Percentiles rank a stretch among this genome's conserved stretches.
Evolutionary conservation across 2,113 vertebrate species (phyloP).

Genomic region (Oryzias melastigma): DNA sequence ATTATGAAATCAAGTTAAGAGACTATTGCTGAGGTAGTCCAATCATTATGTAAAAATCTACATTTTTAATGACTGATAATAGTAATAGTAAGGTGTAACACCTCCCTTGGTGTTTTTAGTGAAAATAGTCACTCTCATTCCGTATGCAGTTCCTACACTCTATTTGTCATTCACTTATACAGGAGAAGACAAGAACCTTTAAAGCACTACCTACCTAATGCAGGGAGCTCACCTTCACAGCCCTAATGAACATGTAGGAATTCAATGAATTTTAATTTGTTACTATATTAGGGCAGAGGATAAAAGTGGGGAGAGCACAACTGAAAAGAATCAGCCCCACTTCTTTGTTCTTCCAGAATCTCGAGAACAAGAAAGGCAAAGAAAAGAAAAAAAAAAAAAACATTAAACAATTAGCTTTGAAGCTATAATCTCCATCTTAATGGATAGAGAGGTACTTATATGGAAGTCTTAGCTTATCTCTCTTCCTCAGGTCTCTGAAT

Average conservation of each 20-base stretch:
- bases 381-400: neutral
- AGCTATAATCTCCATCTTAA: constrained; percentile 58
- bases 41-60: no score
- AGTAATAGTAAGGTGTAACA: no score
- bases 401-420: constrained; percentile 72
- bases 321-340: constrained; percentile 58
- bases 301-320: constrained; percentile 52
- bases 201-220: constrained; percentile 51
- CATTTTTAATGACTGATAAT: no score
- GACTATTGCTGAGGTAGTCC: no score
- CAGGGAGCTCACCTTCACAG: constrained; percentile 64
- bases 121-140: neutral
- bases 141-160: constrained; percentile 27
- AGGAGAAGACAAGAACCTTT: constrained; percentile 49
- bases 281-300: constrained; percentile 62
- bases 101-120: no score
- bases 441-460: constrained; percentile 60
- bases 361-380: constrained; percentile 36
- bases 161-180: constrained; percentile 51
- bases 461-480: constrained; percentile 37
- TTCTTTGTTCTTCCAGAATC: constrained; percentile 50
- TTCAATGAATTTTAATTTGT: constrained; percentile 77
- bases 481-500: constrained; percentile 22
- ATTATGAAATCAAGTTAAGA: no score
- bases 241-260: constrained; percentile 71